Percentiles rank a stretch among this genome's conserved stretches.
phyloP scores from a whole-genome alignment of 2,113 vertebrate species.

The Sphyrna mokarran region DNA sequence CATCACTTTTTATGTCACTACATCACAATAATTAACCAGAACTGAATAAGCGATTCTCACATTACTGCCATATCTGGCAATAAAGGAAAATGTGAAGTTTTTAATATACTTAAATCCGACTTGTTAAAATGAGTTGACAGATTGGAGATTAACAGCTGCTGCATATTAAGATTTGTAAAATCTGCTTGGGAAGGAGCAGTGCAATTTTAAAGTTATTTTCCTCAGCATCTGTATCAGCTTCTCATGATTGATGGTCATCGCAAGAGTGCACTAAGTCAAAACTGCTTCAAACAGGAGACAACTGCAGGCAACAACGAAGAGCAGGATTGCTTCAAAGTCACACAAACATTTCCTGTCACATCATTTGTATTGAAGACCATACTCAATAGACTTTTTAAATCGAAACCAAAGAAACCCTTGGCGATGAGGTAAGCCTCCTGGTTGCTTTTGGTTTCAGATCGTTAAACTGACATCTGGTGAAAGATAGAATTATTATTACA shows the following conservation, averaged over 20 bases:
- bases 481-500: too few species aligned
- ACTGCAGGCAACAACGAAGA: not conserved
- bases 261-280: not conserved
- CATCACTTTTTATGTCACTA: not conserved
- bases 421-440: not conserved
- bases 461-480: not conserved
- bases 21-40: slow-evolving; percentile 2
- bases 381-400: not conserved
- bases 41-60: not conserved
- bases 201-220: not conserved
- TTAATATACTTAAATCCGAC: slow-evolving; percentile 2
- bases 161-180: not conserved
- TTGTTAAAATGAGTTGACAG: slow-evolving; percentile 26
- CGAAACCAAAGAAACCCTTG: not conserved
- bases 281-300: not conserved
- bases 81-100: not conserved
- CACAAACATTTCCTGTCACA: not conserved
- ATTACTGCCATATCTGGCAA: slow-evolving; percentile 7
- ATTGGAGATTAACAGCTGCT: slow-evolving; percentile 31
- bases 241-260: not conserved
- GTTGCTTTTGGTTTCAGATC: not conserved
- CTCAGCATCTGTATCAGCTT: not conserved
- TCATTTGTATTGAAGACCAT: not conserved
- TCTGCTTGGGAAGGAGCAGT: not conserved
- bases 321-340: not conserved